phyloP scores from a whole-genome alignment of 1,140 invertebrate genomes.

The Polyergus mexicanus region DNA sequence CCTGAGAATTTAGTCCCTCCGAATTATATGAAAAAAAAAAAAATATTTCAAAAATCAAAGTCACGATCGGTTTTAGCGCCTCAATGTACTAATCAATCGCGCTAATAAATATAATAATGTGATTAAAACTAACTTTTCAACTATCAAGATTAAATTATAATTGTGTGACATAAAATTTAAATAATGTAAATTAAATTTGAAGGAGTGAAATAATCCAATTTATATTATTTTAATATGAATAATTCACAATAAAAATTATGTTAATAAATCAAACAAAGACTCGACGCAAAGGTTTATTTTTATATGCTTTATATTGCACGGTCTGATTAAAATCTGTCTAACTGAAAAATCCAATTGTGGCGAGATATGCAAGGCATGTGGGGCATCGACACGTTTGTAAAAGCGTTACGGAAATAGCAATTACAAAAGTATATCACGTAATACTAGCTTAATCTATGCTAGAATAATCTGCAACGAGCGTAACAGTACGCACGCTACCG shows the following conservation, averaged over 20 bases:
- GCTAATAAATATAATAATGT: not conserved
- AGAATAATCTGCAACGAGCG: slow-evolving; percentile 52
- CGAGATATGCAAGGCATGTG: not conserved
- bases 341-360: not conserved
- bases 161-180: not conserved
- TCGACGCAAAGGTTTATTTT: not conserved
- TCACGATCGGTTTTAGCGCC: slow-evolving; percentile 16
- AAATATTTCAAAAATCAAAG: slow-evolving; percentile 8
- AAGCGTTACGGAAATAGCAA: slow-evolving; percentile 59
- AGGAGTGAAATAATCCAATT: not conserved
- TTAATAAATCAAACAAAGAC: not conserved
- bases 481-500: slow-evolving; percentile 26
- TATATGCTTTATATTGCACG: not conserved
- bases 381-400: slow-evolving; percentile 21
- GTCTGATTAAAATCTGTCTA: not conserved
- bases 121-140: not conserved
- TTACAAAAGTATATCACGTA: slow-evolving; percentile 53
- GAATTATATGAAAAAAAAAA: slow-evolving; percentile 34
- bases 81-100: not conserved
- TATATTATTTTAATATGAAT: not conserved
- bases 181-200: not conserved
- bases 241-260: not conserved
- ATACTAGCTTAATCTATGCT: slow-evolving; percentile 31
- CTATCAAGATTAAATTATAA: not conserved
- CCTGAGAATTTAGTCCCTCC: not conserved